Conservation (phyloP, 2,888 invertebrate genomes). For the Carabus problematicus region DNA sequence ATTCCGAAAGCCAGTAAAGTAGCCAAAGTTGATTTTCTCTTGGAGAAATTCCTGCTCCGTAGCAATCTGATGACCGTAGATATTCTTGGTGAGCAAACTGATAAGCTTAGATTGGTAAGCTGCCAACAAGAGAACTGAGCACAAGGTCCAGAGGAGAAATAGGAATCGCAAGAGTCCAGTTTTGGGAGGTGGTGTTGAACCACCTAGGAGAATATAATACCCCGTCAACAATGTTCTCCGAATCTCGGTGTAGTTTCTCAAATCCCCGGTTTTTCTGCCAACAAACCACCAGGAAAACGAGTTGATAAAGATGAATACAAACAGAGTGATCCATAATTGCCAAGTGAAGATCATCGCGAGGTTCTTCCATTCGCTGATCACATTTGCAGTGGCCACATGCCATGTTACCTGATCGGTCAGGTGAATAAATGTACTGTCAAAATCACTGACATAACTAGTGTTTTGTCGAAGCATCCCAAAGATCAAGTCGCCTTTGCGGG, state of each 20-base stretch:
- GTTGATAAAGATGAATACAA: constrained; percentile 52
- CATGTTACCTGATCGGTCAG: constrained; percentile 66
- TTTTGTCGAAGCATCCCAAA: constrained; percentile 68
- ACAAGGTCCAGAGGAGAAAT: constrained; percentile 63
- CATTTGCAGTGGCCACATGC: constrained; percentile 62
- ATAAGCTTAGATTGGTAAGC: constrained; percentile 68
- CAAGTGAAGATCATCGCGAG: constrained; percentile 61
- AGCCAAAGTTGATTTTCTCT: constrained; percentile 60
- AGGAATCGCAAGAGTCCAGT: constrained; percentile 62
- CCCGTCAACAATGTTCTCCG: constrained; percentile 38
- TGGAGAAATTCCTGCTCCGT: constrained; percentile 62
- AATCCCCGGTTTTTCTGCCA: constrained; percentile 22
- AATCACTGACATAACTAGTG: constrained; percentile 64
- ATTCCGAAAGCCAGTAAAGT: constrained; percentile 46
- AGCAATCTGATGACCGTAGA: constrained; percentile 63
- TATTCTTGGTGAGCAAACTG: constrained; percentile 64
- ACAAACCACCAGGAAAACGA: constrained; percentile 41
- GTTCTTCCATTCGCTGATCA: constrained; percentile 62
- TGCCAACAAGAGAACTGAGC: constrained; percentile 62
- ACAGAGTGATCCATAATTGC: constrained; percentile 61
- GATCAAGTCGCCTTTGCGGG: constrained; percentile 60
- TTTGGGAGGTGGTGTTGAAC: constrained; percentile 61
- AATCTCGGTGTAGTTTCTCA: constrained; percentile 21
- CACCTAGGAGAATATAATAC: constrained; percentile 58
- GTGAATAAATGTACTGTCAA: constrained; percentile 64